A percentile compares a stretch with the other conserved stretches of the same genome.
phyloP scores from a whole-genome alignment of 2,888 invertebrate genomes.

The Stegana nigrithorax region DNA sequence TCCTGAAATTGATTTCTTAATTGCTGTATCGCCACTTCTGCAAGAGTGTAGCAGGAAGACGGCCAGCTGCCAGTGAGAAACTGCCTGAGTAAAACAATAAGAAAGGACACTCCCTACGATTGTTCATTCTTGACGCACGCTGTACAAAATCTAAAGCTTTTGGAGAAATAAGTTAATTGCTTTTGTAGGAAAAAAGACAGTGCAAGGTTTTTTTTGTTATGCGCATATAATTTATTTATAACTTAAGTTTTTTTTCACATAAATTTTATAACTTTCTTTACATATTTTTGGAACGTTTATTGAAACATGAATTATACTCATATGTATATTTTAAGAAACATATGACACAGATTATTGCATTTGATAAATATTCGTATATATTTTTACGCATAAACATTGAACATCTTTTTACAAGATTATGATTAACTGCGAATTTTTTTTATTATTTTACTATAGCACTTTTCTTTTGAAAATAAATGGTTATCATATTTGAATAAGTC shows the following conservation, averaged over 20 bases:
- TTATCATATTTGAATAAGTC: too few relatives aligned
- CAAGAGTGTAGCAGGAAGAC: too few relatives aligned
- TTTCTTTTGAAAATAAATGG: slow-evolving; percentile 38
- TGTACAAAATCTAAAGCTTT: too few relatives aligned
- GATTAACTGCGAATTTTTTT: not conserved
- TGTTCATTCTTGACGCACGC: too few relatives aligned
- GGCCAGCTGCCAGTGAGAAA: too few relatives aligned
- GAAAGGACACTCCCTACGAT: too few relatives aligned
- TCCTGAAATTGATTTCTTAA: too few relatives aligned
- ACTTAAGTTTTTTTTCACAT: not conserved
- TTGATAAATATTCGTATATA: not conserved
- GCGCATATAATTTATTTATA: not conserved
- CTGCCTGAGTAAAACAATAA: too few relatives aligned
- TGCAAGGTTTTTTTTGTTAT: not conserved
- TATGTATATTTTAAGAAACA: slow-evolving; percentile 28
- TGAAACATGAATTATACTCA: slow-evolving; percentile 12
- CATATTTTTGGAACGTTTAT: not conserved
- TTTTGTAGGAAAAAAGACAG: too few relatives aligned
- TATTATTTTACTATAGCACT: slow-evolving; percentile 26
- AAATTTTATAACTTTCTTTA: not conserved
- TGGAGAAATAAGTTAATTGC: too few relatives aligned
- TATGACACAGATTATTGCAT: slow-evolving; percentile 35
- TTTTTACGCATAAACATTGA: slow-evolving; percentile 21
- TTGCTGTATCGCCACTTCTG: too few relatives aligned
- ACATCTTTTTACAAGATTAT: slow-evolving; percentile 34